phyloP scores from a whole-genome alignment of 2,888 invertebrate species.

The Agonopterix heracliana region DNA sequence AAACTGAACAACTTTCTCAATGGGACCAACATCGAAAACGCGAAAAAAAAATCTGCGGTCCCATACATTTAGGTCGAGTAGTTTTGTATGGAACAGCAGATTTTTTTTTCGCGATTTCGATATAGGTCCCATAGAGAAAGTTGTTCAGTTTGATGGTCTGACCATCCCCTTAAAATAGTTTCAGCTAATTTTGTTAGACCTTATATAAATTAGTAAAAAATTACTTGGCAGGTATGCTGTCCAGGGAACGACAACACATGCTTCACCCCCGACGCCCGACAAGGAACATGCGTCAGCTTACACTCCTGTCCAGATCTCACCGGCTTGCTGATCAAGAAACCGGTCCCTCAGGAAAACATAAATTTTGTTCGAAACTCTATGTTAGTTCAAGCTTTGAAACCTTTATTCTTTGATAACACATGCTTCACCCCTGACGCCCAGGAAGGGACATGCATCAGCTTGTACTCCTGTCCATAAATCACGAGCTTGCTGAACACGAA shows the following conservation, averaged over 20 bases:
- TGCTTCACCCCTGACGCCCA: conserved; percentile 40
- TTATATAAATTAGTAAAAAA: neutral
- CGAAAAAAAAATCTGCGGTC: too few relatives aligned
- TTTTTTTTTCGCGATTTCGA: too few relatives aligned
- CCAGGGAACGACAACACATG: conserved; percentile 20
- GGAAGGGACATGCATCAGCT: conserved; percentile 31
- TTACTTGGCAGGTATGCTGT: conserved; percentile 42
- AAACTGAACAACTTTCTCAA: too few relatives aligned
- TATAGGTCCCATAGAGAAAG: too few relatives aligned
- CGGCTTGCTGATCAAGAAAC: conserved; percentile 23
- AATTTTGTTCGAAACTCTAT: conserved; percentile 34
- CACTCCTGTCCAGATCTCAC: conserved; percentile 32
- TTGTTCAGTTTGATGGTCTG: too few relatives aligned
- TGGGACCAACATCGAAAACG: too few relatives aligned
- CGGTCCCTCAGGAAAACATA: conserved; percentile 22
- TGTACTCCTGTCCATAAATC: conserved; percentile 35
- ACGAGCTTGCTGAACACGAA: conserved; percentile 22
- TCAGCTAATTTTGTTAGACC: too few relatives aligned
- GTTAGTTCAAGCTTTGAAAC: conserved; percentile 20
- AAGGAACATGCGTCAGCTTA: conserved; percentile 34
- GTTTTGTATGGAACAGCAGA: too few relatives aligned
- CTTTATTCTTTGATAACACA: neutral
- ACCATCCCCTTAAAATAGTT: too few relatives aligned
- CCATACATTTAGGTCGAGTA: too few relatives aligned
- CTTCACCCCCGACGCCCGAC: conserved; percentile 33